phyloP scores from a whole-genome alignment of 2,113 vertebrate genomes.

The Rissa tridactyla region DNA sequence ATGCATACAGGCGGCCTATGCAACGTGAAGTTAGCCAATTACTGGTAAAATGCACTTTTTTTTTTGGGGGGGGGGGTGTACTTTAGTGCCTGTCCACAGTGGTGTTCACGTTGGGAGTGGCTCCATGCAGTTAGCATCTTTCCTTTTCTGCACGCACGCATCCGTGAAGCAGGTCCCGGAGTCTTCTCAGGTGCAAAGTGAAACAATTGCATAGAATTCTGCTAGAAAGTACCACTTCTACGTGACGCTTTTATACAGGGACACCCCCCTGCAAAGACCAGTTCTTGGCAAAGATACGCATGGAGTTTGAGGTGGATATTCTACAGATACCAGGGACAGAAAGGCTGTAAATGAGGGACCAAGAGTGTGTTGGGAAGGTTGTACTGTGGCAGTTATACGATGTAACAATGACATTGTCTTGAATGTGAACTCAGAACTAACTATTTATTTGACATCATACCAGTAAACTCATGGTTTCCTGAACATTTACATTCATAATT shows the following conservation, averaged over 20 bases:
- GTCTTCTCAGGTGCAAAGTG: neutral
- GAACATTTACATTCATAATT: neutral
- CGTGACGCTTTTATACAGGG: neutral
- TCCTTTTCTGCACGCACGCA: neutral
- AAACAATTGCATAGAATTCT: neutral
- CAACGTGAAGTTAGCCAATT: neutral
- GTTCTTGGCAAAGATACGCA: fast-evolving
- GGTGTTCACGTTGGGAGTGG: neutral
- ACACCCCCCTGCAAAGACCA: fast-evolving
- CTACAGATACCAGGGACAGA: neutral
- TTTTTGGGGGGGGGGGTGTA: too few relatives aligned
- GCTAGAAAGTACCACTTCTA: neutral
- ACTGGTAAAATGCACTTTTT: neutral
- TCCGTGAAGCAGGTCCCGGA: fast-evolving
- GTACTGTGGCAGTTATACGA: neutral
- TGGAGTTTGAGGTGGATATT: neutral
- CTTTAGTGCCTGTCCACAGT: neutral
- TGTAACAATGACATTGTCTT: neutral
- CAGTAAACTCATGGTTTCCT: neutral
- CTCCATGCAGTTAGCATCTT: neutral
- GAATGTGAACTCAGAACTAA: neutral
- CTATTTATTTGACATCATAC: neutral
- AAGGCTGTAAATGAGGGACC: neutral
- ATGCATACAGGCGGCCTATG: neutral
- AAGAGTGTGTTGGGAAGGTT: neutral